A percentile compares a stretch with the other conserved stretches of the same genome.
Conservation (phyloP, 2,888 invertebrate species). For the Chymomyza caudatula region DNA sequence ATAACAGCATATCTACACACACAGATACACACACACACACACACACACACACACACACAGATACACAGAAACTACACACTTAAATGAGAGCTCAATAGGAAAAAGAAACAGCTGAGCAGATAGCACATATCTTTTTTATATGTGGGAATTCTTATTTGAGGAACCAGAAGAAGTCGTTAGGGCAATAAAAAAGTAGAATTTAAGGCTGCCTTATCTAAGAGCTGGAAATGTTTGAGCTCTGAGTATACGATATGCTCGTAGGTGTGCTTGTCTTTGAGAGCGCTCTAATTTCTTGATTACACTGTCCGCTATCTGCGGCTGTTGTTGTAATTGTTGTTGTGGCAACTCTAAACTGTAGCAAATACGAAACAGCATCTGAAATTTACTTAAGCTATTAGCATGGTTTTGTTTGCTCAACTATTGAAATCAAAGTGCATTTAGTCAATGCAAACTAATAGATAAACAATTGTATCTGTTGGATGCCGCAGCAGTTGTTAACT, state of each 20-base stretch:
- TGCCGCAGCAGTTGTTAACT: not conserved
- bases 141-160: constrained; percentile 40
- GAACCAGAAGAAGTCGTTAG: not conserved
- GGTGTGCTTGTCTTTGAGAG: constrained; percentile 9
- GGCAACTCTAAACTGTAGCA: constrained; percentile 17
- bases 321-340: not conserved
- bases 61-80: not conserved
- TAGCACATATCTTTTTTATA: constrained; percentile 37
- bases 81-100: not conserved
- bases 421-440: not conserved
- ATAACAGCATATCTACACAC: not conserved
- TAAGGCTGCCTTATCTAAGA: not conserved
- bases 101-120: constrained; percentile 39
- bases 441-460: constrained; percentile 39
- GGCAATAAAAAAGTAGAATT: not conserved
- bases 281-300: constrained; percentile 67
- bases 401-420: not conserved
- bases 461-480: constrained; percentile 45
- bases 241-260: not conserved
- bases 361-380: not conserved
- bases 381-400: not conserved
- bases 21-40: constrained; percentile 7
- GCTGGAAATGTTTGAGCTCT: not conserved
- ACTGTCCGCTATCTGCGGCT: constrained; percentile 19
- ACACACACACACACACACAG: not conserved